Conservation (phyloP, 2,113 vertebrate genomes). For the Nerophis ophidion region DNA sequence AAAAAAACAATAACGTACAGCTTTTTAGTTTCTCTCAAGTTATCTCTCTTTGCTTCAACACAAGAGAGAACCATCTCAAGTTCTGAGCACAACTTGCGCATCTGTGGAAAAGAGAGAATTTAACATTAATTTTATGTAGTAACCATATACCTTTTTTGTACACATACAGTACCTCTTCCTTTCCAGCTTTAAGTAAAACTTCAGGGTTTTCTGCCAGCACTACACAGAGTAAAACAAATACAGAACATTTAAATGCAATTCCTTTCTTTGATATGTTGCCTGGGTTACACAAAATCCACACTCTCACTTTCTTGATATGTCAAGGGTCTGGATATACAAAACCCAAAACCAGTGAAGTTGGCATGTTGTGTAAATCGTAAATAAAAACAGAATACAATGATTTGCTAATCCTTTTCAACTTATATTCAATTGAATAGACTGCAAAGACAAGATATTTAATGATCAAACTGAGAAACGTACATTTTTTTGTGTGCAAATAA, state of each 20-base stretch:
- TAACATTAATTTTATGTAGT: neutral
- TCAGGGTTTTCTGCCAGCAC: conserved; percentile 65
- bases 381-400: no score
- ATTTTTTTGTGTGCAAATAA: no score
- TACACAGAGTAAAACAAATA: conserved; percentile 22
- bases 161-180: conserved; percentile 59
- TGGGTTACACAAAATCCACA: no score
- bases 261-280: neutral
- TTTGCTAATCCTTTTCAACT: no score
- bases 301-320: no score
- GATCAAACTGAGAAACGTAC: no score
- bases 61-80: conserved; percentile 71
- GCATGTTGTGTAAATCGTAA: no score
- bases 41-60: conserved; percentile 62
- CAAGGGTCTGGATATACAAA: no score
- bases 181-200: conserved; percentile 62
- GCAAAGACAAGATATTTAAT: no score
- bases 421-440: no score
- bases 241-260: neutral
- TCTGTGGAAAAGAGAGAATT: conserved; percentile 38
- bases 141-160: neutral
- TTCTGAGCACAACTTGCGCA: conserved; percentile 63
- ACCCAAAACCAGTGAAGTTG: no score
- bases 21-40: conserved; percentile 60
- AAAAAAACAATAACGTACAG: conserved; percentile 55